phyloP scores from a whole-genome alignment of 2,888 invertebrate species.

The Andrena minutula region DNA sequence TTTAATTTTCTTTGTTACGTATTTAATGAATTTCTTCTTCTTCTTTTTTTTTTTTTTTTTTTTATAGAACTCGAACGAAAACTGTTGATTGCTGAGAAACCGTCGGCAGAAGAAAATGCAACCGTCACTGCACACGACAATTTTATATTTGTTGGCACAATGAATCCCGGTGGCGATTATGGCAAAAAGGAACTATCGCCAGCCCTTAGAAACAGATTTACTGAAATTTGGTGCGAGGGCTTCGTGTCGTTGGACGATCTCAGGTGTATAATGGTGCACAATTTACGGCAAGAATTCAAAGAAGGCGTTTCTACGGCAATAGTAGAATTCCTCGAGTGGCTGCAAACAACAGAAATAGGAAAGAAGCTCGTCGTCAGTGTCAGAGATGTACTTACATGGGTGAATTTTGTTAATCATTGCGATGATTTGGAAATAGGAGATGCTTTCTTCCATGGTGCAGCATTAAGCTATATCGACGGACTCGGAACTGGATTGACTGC shows the following conservation, averaged over 20 bases:
- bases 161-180: slow-evolving; percentile 99
- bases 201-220: slow-evolving; percentile 98
- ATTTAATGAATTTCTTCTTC: background rate
- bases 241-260: slow-evolving; percentile 91
- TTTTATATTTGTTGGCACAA: slow-evolving; percentile 97
- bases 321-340: slow-evolving; percentile 93
- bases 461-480: slow-evolving; percentile 95
- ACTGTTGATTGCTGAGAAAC: slow-evolving; percentile 95
- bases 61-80: slow-evolving; percentile 94
- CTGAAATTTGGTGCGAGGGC: slow-evolving; percentile 98
- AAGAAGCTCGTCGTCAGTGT: slow-evolving; percentile 94
- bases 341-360: slow-evolving; percentile 90
- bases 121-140: slow-evolving; percentile 88
- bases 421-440: slow-evolving; percentile 86
- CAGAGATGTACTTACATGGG: slow-evolving; percentile 97
- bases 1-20: background rate
- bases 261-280: slow-evolving; percentile 92
- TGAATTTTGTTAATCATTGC: slow-evolving; percentile 92
- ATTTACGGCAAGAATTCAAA: slow-evolving; percentile 87
- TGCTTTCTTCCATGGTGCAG: slow-evolving; percentile 95
- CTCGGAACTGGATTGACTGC: slow-evolving; percentile 94
- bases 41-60: background rate
- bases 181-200: slow-evolving; percentile 99
- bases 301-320: slow-evolving; percentile 90
- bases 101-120: slow-evolving; percentile 22